These are phyloP conservation scores for Macrotrachela quadricornifera DNA, from an alignment of 1,140 invertebrate species.

Conservation along the genomic window DNA sequence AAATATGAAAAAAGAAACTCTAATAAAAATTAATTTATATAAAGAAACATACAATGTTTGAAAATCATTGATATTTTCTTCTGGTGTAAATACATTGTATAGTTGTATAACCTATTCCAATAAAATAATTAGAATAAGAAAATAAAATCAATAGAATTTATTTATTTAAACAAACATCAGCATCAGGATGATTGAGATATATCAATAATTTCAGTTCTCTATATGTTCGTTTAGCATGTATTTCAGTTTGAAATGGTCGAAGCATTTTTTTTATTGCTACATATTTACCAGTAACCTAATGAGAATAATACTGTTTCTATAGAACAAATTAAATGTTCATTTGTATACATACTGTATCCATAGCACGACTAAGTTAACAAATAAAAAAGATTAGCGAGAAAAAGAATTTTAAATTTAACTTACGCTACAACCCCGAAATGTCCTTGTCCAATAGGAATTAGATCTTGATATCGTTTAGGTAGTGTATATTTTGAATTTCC, in stretches of 20 bases:
- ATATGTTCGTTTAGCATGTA: slow-evolving; percentile 34
- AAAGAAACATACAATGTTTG: slow-evolving; percentile 67
- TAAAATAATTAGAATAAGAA: slow-evolving; percentile 97
- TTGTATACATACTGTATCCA: no score
- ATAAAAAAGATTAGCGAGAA: no score
- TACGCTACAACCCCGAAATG: no score
- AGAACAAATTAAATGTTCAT: no score
- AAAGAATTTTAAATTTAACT: no score
- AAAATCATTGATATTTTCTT: slow-evolving; percentile 49
- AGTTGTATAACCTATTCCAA: slow-evolving; percentile 83
- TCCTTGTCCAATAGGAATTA: no score
- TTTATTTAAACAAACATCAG: no score
- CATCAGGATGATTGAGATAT: slow-evolving; percentile 37
- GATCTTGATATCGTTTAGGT: no score
- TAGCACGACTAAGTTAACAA: no score
- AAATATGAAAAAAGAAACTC: not conserved
- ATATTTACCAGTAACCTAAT: slow-evolving; percentile 29
- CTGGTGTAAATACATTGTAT: slow-evolving; percentile 69
- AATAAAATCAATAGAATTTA: no score
- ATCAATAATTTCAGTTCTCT: slow-evolving; percentile 32
- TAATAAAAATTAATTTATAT: no score
- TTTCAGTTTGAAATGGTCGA: slow-evolving; percentile 32
- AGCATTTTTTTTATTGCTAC: slow-evolving; percentile 37
- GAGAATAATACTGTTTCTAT: slow-evolving; percentile 47
- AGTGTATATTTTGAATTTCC: no score